Conservation (phyloP, 2,113 vertebrate genomes). For the Semnornis frantzii region DNA sequence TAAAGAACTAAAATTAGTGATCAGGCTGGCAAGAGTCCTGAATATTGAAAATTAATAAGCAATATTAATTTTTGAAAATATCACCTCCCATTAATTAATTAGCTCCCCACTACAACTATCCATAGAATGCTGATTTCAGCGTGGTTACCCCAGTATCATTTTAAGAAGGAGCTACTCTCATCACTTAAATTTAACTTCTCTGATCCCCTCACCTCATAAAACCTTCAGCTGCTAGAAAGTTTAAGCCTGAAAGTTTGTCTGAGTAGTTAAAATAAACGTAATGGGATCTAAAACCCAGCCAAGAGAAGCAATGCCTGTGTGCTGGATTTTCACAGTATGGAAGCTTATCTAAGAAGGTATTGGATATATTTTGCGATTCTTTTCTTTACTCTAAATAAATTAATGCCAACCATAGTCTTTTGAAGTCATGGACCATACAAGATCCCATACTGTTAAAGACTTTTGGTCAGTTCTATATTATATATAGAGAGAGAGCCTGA, state of each 20-base stretch:
- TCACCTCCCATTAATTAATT: too few species aligned
- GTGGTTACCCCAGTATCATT: background rate
- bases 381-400: conserved; percentile 27
- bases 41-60: too few species aligned
- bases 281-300: background rate
- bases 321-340: conserved; percentile 31
- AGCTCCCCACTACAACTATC: too few species aligned
- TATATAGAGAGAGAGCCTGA: background rate
- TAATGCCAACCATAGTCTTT: background rate
- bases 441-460: background rate
- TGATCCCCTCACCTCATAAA: background rate
- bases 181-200: background rate
- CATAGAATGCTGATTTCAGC: background rate
- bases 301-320: background rate
- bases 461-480: background rate
- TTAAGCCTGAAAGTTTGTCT: background rate
- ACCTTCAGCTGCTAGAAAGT: background rate
- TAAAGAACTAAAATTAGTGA: too few species aligned
- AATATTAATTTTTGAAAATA: too few species aligned
- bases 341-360: background rate
- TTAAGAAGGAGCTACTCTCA: background rate
- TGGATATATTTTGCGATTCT: background rate
- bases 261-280: conserved; percentile 1
- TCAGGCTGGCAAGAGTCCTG: too few species aligned
- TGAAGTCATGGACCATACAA: background rate